Evolutionary conservation across 2,797 vertebrate genomes (phyloP), one percentile per base, ranked within the genome.

Genomic region (Syngnathus acus): DNA sequence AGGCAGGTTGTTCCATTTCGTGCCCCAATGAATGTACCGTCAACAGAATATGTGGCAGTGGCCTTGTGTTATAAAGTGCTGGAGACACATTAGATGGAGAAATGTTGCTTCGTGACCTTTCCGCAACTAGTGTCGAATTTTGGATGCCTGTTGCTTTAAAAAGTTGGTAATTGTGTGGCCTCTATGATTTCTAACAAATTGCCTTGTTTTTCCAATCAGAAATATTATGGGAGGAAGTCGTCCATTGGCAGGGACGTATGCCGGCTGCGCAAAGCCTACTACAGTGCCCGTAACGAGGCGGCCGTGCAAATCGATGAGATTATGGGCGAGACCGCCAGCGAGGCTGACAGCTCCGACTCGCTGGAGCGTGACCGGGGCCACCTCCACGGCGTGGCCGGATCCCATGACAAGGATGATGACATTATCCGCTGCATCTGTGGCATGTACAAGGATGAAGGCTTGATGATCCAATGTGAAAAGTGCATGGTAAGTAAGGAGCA

Each of bases 391-490:
- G 93, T 94, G 11, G 68, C 81, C 0, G 86, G 88, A 26, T 73
- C 84, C 14, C 90, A 92, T 5, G 89, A 92, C 87, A 98, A 99
- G 86, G 97, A 98, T 0, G 97, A 99, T 17, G 97, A 99, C 1
- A 84, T 99, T 50, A 99, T 99, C 86, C 94, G 97, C 48, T 99
- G 97, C 85, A 94, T 99, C 82, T 99, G 97, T 60, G 97, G 95
- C 83, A 94, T 99, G 89, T 97, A 96, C 90, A 97, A 97, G 82
- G 97, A 99, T 0, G 97, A 98, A 80, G 97, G 97, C 66, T 92
- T 99, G 66, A 99, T 99, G 97, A 99, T 98, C 88, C 96, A 99
- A 86, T 98, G 96, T 59, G 96, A 98, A 72, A 97, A 98, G 84
- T 99, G 96, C 91, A 96, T 99, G 96, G 96, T 98, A 78, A 89